Evolutionary conservation across 2,888 invertebrate genomes (phyloP).

Genomic region (Tetropium fuscum): DNA sequence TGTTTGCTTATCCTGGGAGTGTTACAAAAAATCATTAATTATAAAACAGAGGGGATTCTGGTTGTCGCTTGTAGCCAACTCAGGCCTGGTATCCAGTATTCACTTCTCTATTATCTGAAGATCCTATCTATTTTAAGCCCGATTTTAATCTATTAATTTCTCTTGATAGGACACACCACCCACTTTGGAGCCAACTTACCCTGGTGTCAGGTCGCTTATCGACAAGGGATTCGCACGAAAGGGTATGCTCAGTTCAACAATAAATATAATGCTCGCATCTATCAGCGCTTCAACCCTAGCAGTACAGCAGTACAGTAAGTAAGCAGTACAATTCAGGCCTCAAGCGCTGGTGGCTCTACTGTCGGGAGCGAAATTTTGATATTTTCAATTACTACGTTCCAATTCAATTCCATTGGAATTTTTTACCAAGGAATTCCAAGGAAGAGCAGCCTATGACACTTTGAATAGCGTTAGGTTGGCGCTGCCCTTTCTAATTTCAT

Average conservation of each 20-base stretch:
- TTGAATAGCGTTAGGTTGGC: constrained; percentile 46
- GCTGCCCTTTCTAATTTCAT: constrained; percentile 37
- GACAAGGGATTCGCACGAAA: background rate
- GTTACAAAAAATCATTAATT: constrained; percentile 7
- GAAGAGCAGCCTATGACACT: constrained; percentile 33
- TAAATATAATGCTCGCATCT: background rate
- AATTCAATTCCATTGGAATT: constrained; percentile 14
- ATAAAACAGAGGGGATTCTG: background rate
- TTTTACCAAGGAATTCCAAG: constrained; percentile 15
- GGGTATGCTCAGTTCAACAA: background rate
- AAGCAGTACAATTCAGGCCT: constrained; percentile 9
- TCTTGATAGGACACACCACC: background rate
- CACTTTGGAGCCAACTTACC: constrained; percentile 6
- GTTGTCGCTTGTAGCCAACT: constrained; percentile 1
- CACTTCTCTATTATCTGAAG: constrained; percentile 4
- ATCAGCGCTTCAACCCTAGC: constrained; percentile 7
- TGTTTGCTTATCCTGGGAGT: constrained; percentile 1
- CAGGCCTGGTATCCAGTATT: background rate
- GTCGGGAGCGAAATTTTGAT: background rate
- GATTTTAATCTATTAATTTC: background rate
- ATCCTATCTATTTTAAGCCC: background rate
- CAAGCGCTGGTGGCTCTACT: constrained; percentile 11
- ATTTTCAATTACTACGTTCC: background rate
- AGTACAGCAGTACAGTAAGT: too few species aligned
- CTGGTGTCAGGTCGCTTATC: constrained; percentile 9